Evolutionary conservation across 2,888 invertebrate species (phyloP), one percentile per base, ranked within the genome.

Genomic region (Trichogramma dendrolimi): DNA sequence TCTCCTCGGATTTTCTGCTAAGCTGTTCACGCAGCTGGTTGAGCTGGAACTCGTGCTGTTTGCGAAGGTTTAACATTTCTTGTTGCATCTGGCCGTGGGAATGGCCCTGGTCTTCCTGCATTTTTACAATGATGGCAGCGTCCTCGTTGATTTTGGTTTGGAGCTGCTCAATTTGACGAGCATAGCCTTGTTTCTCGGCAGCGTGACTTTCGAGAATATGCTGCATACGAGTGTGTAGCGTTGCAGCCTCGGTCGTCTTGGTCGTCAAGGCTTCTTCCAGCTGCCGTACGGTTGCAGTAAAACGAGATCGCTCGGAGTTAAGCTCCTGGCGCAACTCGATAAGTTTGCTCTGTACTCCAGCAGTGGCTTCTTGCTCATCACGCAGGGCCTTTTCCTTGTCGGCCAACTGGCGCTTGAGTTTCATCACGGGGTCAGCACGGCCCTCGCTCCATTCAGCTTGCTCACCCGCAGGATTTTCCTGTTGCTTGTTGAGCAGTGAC

Each of bases 391-490:
- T 90, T 70, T 93, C 94, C 73, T 91, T 92, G 69, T 95, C 94
- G 38, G 91, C 90, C 41, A 96, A 81, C 78, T 95, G 94, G 71
- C 92, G 94, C 79, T 91, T 92, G 70, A 95, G 76, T 73, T 91
- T 90, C 69, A 91, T 89, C 67, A 93, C 86, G 1, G 93, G 91
- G 78, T 95, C 94, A 55, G 90, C 87, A 56, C 89, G 87, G 49
- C 90, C 90, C 86, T 92, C 92, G 57, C 87, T 88, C 93, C 93
- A 93, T 74, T 94, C 93, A 4, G 91, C 87, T 74, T 90, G 87
- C 68, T 87, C 84, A 41, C 79, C 76, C 2, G 27, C 27, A 0
- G 89, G 87, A 69, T 86, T 83, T 66, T 88, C 88, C 77, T 91
- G 88, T 78, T 94, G 94, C 77, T 93, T 93, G 81, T 94, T 93